These are phyloP conservation scores for Embiotoca jacksoni DNA, from an alignment of 2,113 vertebrate species.

Conservation along the genomic window DNA sequence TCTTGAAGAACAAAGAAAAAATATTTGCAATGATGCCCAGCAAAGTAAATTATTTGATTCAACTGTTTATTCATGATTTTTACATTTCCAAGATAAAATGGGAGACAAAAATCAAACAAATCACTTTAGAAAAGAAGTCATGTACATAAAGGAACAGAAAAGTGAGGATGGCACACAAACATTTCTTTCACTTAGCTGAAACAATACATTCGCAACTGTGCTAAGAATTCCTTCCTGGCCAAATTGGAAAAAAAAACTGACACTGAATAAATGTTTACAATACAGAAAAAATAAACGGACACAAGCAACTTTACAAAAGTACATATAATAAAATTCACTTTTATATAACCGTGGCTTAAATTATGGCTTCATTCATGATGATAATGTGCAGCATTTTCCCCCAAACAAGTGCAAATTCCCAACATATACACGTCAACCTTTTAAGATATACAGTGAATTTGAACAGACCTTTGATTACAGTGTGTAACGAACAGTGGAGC, in stretches of 20 bases:
- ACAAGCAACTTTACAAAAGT: slow-evolving; percentile 63
- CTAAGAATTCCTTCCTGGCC: slow-evolving; percentile 16
- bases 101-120: slow-evolving; percentile 23
- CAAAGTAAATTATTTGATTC: slow-evolving; percentile 10
- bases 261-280: slow-evolving; percentile 27
- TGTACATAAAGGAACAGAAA: slow-evolving; percentile 23
- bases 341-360: slow-evolving; percentile 56
- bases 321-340: slow-evolving; percentile 66
- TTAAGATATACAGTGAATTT: slow-evolving; percentile 34
- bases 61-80: slow-evolving; percentile 69
- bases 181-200: slow-evolving; percentile 33
- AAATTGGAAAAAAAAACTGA: slow-evolving; percentile 37
- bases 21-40: slow-evolving; percentile 10
- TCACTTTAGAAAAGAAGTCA: not conserved
- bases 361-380: slow-evolving; percentile 67
- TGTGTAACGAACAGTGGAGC: slow-evolving; percentile 35
- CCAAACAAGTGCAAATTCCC: slow-evolving; percentile 71
- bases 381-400: slow-evolving; percentile 46
- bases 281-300: slow-evolving; percentile 26
- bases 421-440: slow-evolving; percentile 54
- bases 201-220: slow-evolving; percentile 39
- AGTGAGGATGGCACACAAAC: slow-evolving; percentile 23
- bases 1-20: not conserved
- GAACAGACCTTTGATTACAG: slow-evolving; percentile 47
- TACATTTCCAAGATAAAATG: slow-evolving; percentile 69